Base-by-base conservation (phyloP, 2,113 vertebrate species). In the Oreochromis tanganicae region DNA sequence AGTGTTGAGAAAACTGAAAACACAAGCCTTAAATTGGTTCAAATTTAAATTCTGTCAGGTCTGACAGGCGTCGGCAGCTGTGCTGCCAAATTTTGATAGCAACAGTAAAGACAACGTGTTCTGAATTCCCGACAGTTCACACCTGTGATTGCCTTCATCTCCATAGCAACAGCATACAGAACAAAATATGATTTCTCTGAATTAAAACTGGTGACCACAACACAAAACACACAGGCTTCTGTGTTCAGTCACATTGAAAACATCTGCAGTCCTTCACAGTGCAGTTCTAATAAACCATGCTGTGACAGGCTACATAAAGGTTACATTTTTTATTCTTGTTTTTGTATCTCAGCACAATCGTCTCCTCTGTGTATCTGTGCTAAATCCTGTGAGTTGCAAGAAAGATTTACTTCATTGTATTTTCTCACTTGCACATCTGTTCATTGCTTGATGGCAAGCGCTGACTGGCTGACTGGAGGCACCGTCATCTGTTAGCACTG, bases 401-500 rank as follows among this genome's bases (percentile, higher is more conserved):
- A 75, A 21, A 36, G 59, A 71, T 41, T 11, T 17, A 46, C 36
- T 78, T 43, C 34, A 55, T 36, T 86, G 36, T 68, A 32, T 34
- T 87, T 80, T 81, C 83, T 91, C 83, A 68, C 73, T 83, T 68
- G 48, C 84, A 92, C 88, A 94, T 93, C 92, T 95, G 93, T 81
- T 88, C 50, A 16, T 79, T 81, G 87, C 56, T 56, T 61, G 68
- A 80, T 4, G 82, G 82, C 81, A 63, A 78, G 43, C 78, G 19
- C 16, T 32, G 36, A 79, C 56, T 55, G 80, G 61, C 86, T 86
- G 80, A 84, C 90, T 75, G 66, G 36, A 82, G 87, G 94, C 91
- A 82, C 10, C 6, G 43, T 85, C 95, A 95, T 92, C 94, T 95
- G 95, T 88, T 87, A 82, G 81, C 41, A 68, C 81, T 80, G 83